Base-by-base conservation (phyloP, 2,113 vertebrate genomes). In the Climacteris rufus region DNA sequence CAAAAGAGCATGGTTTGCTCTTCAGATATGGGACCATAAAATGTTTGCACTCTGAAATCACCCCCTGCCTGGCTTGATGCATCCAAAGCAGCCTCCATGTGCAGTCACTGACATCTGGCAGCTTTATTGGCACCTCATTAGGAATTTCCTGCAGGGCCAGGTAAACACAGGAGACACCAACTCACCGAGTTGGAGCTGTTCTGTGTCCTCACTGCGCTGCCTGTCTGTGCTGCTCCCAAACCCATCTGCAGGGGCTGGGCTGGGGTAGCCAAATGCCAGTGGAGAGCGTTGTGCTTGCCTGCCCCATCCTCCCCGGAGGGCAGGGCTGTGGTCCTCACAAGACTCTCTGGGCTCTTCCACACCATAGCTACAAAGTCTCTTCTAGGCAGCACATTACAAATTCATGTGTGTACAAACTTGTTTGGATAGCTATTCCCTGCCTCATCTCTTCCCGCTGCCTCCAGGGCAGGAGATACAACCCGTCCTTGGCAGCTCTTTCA, bases 331-430 rank as follows among this genome's bases (percentile, higher is more conserved):
- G 76, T 56, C 66, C 82, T 65, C 39, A 61, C 39, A 42, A 3
- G 9, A 2, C 23, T 66, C 78, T 52, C 47, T 45, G 69, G 47
- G 39, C 47, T 92, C 66, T 74, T 80, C 82, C 40, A 63, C 35
- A 21, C 25, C 25, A 2, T 0, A 56, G 28, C 61, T 87, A 27
- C 47, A 35, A 56, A 86, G 59, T 33, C 65, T 92, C 65, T 91
- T 16, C n/a, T 15, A 86, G 91, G 87, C 72, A 83, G 77, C 70
- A 5, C 49, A 68, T 95, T 94, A 85, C 84, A 64, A 86, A 96
- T 95, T 40, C 64, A 9, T 44, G 87, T 96, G 78, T 95, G 96
- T 91, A 91, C 87, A 90, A 94, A 96, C 97, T 94, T 93, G 95
- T 97, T 94, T 90, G 93, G 82, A 75, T 72, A 14, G 75, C 44